Base-by-base conservation (phyloP, 1,140 invertebrate genomes). In the Lepidurus arcticus region DNA sequence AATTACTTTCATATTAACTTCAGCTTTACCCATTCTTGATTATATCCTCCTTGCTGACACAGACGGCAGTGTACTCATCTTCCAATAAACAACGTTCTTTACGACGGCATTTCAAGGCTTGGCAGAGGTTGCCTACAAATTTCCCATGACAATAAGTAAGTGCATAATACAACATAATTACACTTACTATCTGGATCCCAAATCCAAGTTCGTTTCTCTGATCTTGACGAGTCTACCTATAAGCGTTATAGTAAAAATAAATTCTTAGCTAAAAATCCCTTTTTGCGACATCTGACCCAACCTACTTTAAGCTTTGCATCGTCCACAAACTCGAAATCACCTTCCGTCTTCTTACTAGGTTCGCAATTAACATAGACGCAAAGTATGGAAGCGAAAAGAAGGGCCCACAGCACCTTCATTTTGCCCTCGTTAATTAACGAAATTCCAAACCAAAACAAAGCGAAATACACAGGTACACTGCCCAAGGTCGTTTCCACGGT, bases 71-170 rank as follows among this genome's bases (percentile, higher is more conserved):
- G 83, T 91, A 93, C 73, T 91, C 88, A 85, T 94, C 92, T 84
- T 94, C 92, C 73, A 96, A 85, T 42, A 95, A 85, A 84, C 94
- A 96, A 73, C 94, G 87, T 85, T 95, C 93, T 85, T 93, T 92
- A 85, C 93, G 93, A 84, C 93, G 93, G 85, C 94, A 96, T 81
- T 93, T 92, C 80, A 96, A 86, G 47, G 93, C 92, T 81, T 90
- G 90, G 85, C 94, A 96, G 78, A 95, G 88, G 83, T 94, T 91
- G 88, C 91, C 93, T 95, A 73, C 47, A 78, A 26, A 73, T 47
- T 74, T 45, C 44, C 73, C 53, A 73, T 65, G 5, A 7, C n/a
- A 16, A 45, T 42, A 42, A 47, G 45, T 44, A 65, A 34, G 73
- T n/a, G 24, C 1, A 6, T 73, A 44, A 44, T 76, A 42, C 43